A percentile compares a stretch with the other conserved stretches of the same genome.
Conservation (phyloP, 2,113 vertebrate species). For the Sorex fumeus region DNA sequence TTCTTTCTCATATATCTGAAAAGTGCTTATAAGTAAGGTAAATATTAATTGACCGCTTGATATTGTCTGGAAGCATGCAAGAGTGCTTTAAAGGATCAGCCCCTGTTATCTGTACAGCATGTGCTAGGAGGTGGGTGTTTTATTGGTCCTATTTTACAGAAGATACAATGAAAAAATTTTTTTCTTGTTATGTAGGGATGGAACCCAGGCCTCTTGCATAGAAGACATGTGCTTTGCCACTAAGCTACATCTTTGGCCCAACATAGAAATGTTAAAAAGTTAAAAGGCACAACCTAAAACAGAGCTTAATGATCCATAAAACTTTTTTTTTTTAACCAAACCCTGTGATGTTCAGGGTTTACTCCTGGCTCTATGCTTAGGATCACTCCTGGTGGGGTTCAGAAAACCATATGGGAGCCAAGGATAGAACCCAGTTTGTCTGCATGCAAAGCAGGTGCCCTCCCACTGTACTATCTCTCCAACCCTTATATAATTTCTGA, state of each 20-base stretch:
- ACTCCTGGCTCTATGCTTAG: not conserved
- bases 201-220: no score
- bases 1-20: not conserved
- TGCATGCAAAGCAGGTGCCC: no score
- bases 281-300: not conserved
- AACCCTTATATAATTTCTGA: not conserved
- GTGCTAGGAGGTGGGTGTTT: not conserved
- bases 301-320: not conserved
- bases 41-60: not conserved
- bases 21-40: not conserved
- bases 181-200: no score
- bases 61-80: slow-evolving; percentile 17
- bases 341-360: not conserved
- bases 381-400: no score
- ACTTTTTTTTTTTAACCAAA: not conserved
- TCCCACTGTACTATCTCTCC: no score
- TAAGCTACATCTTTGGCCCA: no score
- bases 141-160: not conserved
- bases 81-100: not conserved
- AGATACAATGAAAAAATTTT: no score
- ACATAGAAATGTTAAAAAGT: not conserved
- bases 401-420: no score
- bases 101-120: not conserved
- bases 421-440: no score
- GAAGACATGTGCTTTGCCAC: no score